A percentile compares a stretch with the other conserved stretches of the same genome.
phyloP scores from a whole-genome alignment of 2,797 vertebrate genomes.

The Monodelphis domestica region DNA sequence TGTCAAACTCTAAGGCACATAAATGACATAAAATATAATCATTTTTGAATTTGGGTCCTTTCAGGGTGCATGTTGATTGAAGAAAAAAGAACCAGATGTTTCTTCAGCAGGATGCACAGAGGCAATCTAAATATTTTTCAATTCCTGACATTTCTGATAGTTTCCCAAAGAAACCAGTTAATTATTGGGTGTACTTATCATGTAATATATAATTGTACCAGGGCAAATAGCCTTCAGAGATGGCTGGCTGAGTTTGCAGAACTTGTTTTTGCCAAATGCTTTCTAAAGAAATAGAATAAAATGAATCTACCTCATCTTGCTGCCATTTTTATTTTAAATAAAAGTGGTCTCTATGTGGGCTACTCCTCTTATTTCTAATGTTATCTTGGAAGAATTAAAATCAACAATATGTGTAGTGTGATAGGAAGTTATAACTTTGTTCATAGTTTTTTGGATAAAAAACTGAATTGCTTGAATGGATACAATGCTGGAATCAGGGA shows the following conservation, averaged over 20 bases:
- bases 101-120: conserved; percentile 80
- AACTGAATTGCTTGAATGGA: not conserved
- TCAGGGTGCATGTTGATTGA: conserved; percentile 85
- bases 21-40: conserved; percentile 87
- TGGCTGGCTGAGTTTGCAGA: conserved; percentile 75
- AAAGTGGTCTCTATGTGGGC: conserved; percentile 64
- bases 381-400: conserved; percentile 72
- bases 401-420: conserved; percentile 80
- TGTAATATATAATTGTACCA: conserved; percentile 84
- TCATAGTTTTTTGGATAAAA: conserved; percentile 50
- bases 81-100: conserved; percentile 88
- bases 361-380: conserved; percentile 43
- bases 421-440: conserved; percentile 78
- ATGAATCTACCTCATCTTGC: conserved; percentile 81
- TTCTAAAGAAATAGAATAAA: conserved; percentile 78
- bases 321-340: conserved; percentile 80
- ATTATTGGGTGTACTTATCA: conserved; percentile 83
- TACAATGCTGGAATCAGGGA: not conserved
- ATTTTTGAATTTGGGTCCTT: conserved; percentile 84
- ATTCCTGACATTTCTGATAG: conserved; percentile 79
- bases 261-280: conserved; percentile 73
- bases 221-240: conserved; percentile 81
- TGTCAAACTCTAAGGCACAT: conserved; percentile 84
- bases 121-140: conserved; percentile 84
- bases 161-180: conserved; percentile 85